Evolutionary conservation across 2,888 invertebrate genomes (phyloP).

Genomic region (Drosophila peninsularis): DNA sequence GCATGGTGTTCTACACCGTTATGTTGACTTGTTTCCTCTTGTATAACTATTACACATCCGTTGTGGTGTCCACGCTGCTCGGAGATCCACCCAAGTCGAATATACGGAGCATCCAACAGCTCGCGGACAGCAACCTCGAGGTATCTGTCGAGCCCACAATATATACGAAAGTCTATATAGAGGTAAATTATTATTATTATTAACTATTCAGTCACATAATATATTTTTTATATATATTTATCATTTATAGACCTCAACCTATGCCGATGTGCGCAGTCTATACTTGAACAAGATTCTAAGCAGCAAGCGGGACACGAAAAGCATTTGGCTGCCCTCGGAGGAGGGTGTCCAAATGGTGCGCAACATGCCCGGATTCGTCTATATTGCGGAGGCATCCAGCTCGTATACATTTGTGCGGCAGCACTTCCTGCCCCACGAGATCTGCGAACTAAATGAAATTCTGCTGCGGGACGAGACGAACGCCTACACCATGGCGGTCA

Average conservation of each 20-base stretch:
- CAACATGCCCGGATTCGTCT: slow-evolving; percentile 78
- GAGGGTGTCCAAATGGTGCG: slow-evolving; percentile 74
- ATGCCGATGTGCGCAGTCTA: slow-evolving; percentile 66
- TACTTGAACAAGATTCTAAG: slow-evolving; percentile 69
- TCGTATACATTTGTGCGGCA: slow-evolving; percentile 73
- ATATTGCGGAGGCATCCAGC: slow-evolving; percentile 73
- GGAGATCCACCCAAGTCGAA: slow-evolving; percentile 86
- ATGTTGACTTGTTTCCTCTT: slow-evolving; percentile 85
- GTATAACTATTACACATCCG: slow-evolving; percentile 88
- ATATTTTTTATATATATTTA: background rate
- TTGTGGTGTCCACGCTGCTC: slow-evolving; percentile 87
- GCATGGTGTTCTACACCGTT: slow-evolving; percentile 78
- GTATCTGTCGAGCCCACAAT: slow-evolving; percentile 85
- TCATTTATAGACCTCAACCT: slow-evolving; percentile 46
- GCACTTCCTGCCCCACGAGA: slow-evolving; percentile 78
- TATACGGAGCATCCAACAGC: slow-evolving; percentile 85
- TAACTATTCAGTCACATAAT: too few species aligned
- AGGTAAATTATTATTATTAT: too few species aligned
- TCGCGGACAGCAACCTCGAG: slow-evolving; percentile 86
- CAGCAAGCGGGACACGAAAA: slow-evolving; percentile 45
- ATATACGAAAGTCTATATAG: slow-evolving; percentile 73
- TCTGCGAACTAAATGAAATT: slow-evolving; percentile 83
- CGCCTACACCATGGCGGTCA: slow-evolving; percentile 56
- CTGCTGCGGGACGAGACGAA: slow-evolving; percentile 66
- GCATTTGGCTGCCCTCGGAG: slow-evolving; percentile 69